A percentile compares a stretch with the other conserved stretches of the same genome.
These are phyloP conservation scores for Pampus argenteus DNA, from an alignment of 2,797 vertebrate genomes.

Conservation along the genomic window DNA sequence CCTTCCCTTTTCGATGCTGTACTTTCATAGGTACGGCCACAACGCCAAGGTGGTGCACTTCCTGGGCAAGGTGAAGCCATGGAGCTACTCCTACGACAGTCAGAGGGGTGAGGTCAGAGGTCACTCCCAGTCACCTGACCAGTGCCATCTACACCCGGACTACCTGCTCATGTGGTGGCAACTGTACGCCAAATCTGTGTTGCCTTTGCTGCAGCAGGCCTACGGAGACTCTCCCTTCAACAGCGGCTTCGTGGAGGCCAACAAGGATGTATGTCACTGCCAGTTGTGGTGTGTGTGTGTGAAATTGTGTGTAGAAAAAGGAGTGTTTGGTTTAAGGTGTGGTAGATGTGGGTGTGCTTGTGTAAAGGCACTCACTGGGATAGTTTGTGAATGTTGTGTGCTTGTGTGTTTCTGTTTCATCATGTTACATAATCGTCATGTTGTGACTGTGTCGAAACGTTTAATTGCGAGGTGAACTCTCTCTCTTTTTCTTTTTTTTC, in stretches of 20 bases:
- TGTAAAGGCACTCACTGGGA: not conserved
- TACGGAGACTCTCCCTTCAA: constrained; percentile 82
- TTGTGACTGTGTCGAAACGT: constrained; percentile 20
- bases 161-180: constrained; percentile 95
- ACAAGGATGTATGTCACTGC: constrained; percentile 39
- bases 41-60: constrained; percentile 97
- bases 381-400: not conserved
- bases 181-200: constrained; percentile 83
- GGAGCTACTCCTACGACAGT: constrained; percentile 90
- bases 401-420: constrained; percentile 1
- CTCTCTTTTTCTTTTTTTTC: too few species aligned
- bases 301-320: not conserved
- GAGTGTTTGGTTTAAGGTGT: not conserved
- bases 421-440: constrained; percentile 30
- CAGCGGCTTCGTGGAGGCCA: constrained; percentile 80
- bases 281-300: not conserved
- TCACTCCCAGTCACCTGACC: constrained; percentile 76
- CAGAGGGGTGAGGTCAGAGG: constrained; percentile 87
- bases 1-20: not conserved
- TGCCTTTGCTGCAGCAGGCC: constrained; percentile 86
- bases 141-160: constrained; percentile 86
- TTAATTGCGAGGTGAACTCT: not conserved
- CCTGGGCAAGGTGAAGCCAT: constrained; percentile 93
- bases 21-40: constrained; percentile 88
- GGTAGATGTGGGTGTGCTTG: not conserved